These are phyloP conservation scores for Tetraodon nigroviridis DNA, from an alignment of 2,113 vertebrate species.

Conservation along the genomic window DNA sequence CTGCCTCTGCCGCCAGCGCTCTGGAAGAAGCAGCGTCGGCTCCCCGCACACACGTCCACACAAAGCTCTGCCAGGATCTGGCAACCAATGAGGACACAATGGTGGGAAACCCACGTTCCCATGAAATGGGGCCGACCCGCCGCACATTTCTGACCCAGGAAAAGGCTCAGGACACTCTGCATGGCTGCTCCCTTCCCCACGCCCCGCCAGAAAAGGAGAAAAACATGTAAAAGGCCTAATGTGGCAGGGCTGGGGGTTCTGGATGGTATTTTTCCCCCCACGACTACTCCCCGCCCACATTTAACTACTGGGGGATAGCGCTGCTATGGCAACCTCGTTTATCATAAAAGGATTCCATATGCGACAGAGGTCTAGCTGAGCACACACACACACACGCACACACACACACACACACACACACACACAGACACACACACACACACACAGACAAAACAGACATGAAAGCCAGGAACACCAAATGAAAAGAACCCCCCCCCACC, in stretches of 20 bases:
- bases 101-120: constrained; percentile 71
- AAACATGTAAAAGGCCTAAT: no score
- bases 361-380: constrained; percentile 33
- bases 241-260: no score
- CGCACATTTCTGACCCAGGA: constrained; percentile 58
- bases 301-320: constrained; percentile 58
- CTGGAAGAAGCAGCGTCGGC: constrained; percentile 44
- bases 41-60: constrained; percentile 15
- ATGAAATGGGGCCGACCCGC: constrained; percentile 59
- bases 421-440: constrained; percentile 36
- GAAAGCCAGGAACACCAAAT: constrained; percentile 11
- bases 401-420: constrained; percentile 36
- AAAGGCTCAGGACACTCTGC: constrained; percentile 53
- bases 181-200: constrained; percentile 56
- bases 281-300: constrained; percentile 50
- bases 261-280: constrained; percentile 60
- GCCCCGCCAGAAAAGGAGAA: constrained; percentile 18
- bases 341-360: constrained; percentile 75
- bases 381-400: constrained; percentile 24
- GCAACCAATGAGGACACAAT: constrained; percentile 69
- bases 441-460: constrained; percentile 19
- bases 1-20: constrained; percentile 53
- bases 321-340: constrained; percentile 80
- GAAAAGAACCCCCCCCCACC: no score
- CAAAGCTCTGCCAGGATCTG: constrained; percentile 78